Evolutionary conservation across 2,113 vertebrate genomes (phyloP), one percentile per base, ranked within the genome.

Genomic region (Myotis yumanensis): DNA sequence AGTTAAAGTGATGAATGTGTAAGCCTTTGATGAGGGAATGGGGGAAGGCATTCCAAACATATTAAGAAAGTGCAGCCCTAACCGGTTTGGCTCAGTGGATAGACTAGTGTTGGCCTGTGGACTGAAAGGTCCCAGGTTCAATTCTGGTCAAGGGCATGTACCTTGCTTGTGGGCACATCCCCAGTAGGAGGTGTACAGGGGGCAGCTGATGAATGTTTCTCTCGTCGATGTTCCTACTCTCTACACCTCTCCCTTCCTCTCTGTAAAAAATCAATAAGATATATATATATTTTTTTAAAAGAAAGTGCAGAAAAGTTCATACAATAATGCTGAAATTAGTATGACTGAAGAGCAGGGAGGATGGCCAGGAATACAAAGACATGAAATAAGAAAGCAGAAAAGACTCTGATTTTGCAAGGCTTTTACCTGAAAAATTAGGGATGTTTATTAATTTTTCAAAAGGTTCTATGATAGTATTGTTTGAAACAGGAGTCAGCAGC

Each of bases 1-100:
- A 96, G 43, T 71, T 94, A 64, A 91, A 92, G 9, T 40, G 40
- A 90, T 87, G n/a, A 92, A 68, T 79, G 40, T 32, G 7, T 75
- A 92, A 20, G 83, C 86, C 52, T 90, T 84, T 90, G 64, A 35
- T 59, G n/a, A 88, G 85, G 5, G 20, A 69, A 86, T 52, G 35
- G 23, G 11, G 30, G 11, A 62, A 40, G 3, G 51, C 43, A 86
- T 89, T 79, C 20, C 54, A 62, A 66, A 9, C 52, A 54, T 57
- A 54, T 52, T 52, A 77, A 86, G 37, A 81, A 89, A 91, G 54
- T 57, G 9, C 68, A 76, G 72, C 51, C 35, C 16, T 71, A 10
- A 22, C 18, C 35, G 22, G 68, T 22, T 9, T 71, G 10, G 35
- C 20, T 71, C 68, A 54, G 51, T 52, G 16, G 51, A 16, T 52